Conservation (phyloP, 2,888 invertebrate species). For the Agelastica alni region DNA sequence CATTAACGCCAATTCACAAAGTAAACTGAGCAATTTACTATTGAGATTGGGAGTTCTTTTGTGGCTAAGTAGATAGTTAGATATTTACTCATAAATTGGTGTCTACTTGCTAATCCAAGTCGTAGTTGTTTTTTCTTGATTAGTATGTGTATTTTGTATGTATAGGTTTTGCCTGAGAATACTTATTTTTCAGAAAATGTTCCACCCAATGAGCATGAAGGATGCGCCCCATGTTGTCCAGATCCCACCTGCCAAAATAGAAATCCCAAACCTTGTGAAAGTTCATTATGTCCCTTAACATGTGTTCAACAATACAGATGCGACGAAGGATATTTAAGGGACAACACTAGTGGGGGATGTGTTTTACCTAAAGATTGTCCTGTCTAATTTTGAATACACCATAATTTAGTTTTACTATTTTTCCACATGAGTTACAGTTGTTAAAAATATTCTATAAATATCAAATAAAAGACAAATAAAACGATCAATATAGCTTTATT, state of each 20-base stretch:
- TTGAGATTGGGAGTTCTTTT: too few relatives aligned
- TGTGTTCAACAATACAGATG: background rate
- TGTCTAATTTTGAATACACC: too few relatives aligned
- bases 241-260: constrained; percentile 2
- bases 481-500: constrained; percentile 41
- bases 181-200: background rate
- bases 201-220: background rate
- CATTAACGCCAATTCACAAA: too few relatives aligned
- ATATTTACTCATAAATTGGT: background rate
- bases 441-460: too few relatives aligned
- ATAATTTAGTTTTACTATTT: too few relatives aligned
- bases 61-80: too few relatives aligned
- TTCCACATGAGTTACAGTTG: too few relatives aligned
- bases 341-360: background rate
- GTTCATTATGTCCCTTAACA: background rate
- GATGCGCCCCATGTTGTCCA: constrained; percentile 3
- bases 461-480: constrained; percentile 10
- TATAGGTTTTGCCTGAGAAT: too few relatives aligned
- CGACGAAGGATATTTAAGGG: too few relatives aligned
- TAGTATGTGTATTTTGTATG: too few relatives aligned
- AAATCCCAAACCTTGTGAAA: background rate
- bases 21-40: too few relatives aligned
- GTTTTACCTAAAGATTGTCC: background rate
- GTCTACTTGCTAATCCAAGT: background rate
- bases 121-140: too few relatives aligned